A percentile compares a stretch with the other conserved stretches of the same genome.
These are phyloP conservation scores for Ophion slaviceki DNA, from an alignment of 2,888 invertebrate species.

Conservation along the genomic window DNA sequence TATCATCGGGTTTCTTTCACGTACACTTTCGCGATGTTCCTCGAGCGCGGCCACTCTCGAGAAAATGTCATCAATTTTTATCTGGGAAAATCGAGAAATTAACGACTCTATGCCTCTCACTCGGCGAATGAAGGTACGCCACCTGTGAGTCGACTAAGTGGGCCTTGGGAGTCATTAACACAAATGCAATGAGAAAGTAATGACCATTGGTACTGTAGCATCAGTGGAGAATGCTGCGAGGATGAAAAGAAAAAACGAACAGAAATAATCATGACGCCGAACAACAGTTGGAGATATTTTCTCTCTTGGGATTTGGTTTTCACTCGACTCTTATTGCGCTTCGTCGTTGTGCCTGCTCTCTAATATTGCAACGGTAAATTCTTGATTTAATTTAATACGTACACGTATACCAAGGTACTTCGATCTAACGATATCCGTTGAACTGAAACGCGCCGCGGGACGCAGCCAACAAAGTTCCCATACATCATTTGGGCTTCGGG, in stretches of 20 bases:
- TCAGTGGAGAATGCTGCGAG: background rate
- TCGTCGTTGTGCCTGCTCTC: background rate
- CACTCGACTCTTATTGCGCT: background rate
- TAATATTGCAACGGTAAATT: slow-evolving; percentile 13
- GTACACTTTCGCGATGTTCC: slow-evolving; percentile 1
- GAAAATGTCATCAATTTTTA: slow-evolving; percentile 4
- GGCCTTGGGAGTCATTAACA: background rate
- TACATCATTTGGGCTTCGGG: background rate
- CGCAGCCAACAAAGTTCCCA: background rate
- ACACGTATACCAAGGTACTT: background rate
- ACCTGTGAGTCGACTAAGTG: background rate
- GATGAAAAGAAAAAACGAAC: slow-evolving; percentile 1
- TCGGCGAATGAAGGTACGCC: background rate
- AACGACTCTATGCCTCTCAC: background rate
- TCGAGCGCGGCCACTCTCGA: background rate
- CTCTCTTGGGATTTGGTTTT: slow-evolving; percentile 2
- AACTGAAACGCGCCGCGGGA: slow-evolving; percentile 1
- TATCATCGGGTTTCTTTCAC: slow-evolving; percentile 14
- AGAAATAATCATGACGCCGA: background rate
- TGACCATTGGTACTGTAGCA: background rate
- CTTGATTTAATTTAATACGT: slow-evolving; percentile 8
- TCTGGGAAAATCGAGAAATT: background rate
- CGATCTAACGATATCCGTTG: background rate
- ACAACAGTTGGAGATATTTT: slow-evolving; percentile 15
- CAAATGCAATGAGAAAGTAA: slow-evolving; percentile 1